These are phyloP conservation scores for Dichetophora obliterata DNA, from an alignment of 2,888 invertebrate species.

Conservation along the genomic window DNA sequence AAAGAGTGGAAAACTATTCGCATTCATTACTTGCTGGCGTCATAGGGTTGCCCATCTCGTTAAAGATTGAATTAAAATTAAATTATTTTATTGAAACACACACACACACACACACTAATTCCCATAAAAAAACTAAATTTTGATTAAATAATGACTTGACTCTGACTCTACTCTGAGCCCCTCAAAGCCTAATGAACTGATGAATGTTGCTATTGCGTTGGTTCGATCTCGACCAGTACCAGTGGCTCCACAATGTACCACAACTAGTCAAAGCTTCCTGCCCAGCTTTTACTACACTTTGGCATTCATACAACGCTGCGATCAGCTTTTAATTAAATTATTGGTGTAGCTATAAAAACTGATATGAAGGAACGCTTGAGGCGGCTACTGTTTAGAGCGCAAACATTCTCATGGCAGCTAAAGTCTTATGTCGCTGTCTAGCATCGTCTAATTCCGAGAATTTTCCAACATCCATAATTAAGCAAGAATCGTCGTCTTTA, in stretches of 20 bases:
- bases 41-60: conserved; percentile 8
- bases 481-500: not conserved
- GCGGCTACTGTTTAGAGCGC: conserved; percentile 46
- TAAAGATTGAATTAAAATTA: conserved; percentile 1
- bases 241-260: not conserved
- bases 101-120: not conserved
- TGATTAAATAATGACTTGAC: conserved; percentile 37
- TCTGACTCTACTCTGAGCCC: not conserved
- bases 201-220: not conserved
- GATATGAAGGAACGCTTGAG: conserved; percentile 18
- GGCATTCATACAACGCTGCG: conserved; percentile 16
- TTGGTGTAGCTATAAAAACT: not conserved
- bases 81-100: not conserved
- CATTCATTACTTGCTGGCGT: conserved; percentile 2
- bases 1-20: not conserved
- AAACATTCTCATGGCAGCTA: conserved; percentile 2
- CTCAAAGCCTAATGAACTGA: not conserved
- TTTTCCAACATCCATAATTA: not conserved
- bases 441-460: conserved; percentile 19
- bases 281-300: not conserved
- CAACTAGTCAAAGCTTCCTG: not conserved
- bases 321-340: conserved; percentile 37
- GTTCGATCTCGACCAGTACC: not conserved
- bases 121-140: not conserved
- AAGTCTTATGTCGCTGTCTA: not conserved